A percentile compares a stretch with the other conserved stretches of the same genome.
These are phyloP conservation scores for Porites evermanni DNA, from an alignment of 92 coral and sea anemone genomes.

Conservation along the genomic window DNA sequence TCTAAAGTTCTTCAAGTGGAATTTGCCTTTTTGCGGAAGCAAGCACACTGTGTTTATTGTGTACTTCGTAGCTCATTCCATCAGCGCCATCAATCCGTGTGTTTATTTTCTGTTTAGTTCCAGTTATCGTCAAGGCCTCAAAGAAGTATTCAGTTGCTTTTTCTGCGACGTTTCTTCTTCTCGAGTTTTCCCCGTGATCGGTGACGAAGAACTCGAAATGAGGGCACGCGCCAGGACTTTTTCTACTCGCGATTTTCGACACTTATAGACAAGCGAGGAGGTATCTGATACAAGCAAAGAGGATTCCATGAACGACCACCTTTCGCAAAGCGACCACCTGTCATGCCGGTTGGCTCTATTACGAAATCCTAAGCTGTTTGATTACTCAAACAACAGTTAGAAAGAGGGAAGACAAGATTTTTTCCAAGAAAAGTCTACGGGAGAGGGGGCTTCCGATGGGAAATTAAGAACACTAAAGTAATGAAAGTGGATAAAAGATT, in stretches of 20 bases:
- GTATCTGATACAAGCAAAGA: too few species aligned
- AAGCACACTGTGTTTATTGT: slow-evolving; percentile 19
- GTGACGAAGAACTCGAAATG: slow-evolving; percentile 21
- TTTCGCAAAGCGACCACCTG: too few species aligned
- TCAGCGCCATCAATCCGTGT: slow-evolving; percentile 54
- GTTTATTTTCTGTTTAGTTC: slow-evolving; percentile 48
- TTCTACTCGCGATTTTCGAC: not conserved
- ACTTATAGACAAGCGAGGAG: too few species aligned
- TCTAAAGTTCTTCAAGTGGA: slow-evolving; percentile 46
- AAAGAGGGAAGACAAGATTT: too few species aligned
- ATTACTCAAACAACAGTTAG: too few species aligned
- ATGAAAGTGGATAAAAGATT: too few species aligned
- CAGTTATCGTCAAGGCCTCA: slow-evolving; percentile 55
- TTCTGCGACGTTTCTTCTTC: not conserved
- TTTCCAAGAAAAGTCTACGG: too few species aligned
- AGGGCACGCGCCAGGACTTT: slow-evolving; percentile 25
- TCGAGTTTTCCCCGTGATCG: slow-evolving; percentile 19
- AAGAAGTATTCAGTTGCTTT: not conserved
- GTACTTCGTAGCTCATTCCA: slow-evolving; percentile 45
- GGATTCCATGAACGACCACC: too few species aligned
- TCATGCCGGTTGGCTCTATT: too few species aligned
- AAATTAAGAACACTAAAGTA: too few species aligned
- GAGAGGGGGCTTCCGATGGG: too few species aligned
- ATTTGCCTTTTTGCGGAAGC: slow-evolving; percentile 29
- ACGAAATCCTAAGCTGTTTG: too few species aligned